phyloP scores from a whole-genome alignment of 2,113 vertebrate species.

The Ploceus nigricollis region DNA sequence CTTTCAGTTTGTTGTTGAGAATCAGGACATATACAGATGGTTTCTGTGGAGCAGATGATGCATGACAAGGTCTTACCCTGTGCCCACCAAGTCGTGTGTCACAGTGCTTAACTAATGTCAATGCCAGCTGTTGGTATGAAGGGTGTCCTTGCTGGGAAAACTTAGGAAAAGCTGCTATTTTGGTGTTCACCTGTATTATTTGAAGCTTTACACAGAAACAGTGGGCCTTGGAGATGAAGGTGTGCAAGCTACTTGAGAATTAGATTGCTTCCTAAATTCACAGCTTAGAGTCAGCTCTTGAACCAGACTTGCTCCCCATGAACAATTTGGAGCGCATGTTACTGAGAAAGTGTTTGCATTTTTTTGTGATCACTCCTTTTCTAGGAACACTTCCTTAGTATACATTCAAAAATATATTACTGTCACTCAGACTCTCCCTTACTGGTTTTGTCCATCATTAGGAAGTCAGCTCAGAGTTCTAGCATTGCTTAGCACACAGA shows the following conservation, averaged over 20 bases:
- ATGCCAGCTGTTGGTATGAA: background rate
- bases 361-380: background rate
- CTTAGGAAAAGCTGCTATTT: background rate
- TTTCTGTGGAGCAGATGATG: background rate
- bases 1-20: background rate
- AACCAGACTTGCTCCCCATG: background rate
- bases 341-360: background rate
- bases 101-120: background rate
- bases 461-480: background rate
- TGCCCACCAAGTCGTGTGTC: background rate
- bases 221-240: background rate
- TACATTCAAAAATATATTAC: background rate
- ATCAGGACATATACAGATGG: background rate
- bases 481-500: background rate
- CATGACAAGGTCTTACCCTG: background rate
- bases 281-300: background rate
- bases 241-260: background rate
- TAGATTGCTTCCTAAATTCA: background rate
- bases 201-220: background rate
- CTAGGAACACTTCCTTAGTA: background rate
- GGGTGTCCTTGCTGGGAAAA: background rate
- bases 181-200: background rate
- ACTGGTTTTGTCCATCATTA: background rate
- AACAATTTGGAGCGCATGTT: background rate
- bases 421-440: background rate